Evolutionary conservation across 2,113 vertebrate species (phyloP), one percentile per base, ranked within the genome.

Genomic region (Megaptera novaeangliae): DNA sequence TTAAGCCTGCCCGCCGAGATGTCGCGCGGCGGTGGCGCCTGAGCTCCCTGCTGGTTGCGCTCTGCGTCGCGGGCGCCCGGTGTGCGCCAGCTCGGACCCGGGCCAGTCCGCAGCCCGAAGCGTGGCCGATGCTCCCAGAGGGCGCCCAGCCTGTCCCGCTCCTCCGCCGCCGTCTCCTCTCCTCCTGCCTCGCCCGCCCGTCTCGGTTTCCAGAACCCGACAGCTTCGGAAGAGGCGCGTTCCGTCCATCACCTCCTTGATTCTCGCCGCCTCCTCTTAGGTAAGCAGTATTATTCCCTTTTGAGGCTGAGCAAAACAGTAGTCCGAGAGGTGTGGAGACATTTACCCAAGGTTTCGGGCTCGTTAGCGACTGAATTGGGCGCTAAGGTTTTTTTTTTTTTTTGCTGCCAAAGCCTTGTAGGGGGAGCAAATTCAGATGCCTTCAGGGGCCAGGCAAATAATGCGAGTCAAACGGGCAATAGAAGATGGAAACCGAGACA

Each of bases 341-440:
- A 25, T 34, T 63, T 57, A 25, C 66, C n/a, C 12, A 29, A 68
- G 36, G 61, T 41, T 46, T 55, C 18, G 4, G 3, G 15, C 71
- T 81, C 11, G 44, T 74, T 41, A 14, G 72, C 8, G 8, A 66
- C 49, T 31, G 69, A 71, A 68, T n/a, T 75, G 55, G 46, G 64
- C 39, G 4, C 44, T 8, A 6, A 64, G 59, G 46, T 46, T 46
- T 81, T 57, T 27, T 63, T 39, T 39, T n/a, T 20, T 36, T 63
- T 78, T 75, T 72, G 39, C 34, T 31, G 18, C n/a, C 27, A 6
- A 23, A 59, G 49, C 63, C 27, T 88, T 71, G 13, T n/a, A 36
- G 80, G 97, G 83, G 52, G 36, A 59, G 81, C 93, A 90, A 63
- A 94, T 93, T 92, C 36, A 78, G 80, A 80, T 88, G 84, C 68